phyloP scores from a whole-genome alignment of 2,113 vertebrate genomes.

The Oryzias javanicus region DNA sequence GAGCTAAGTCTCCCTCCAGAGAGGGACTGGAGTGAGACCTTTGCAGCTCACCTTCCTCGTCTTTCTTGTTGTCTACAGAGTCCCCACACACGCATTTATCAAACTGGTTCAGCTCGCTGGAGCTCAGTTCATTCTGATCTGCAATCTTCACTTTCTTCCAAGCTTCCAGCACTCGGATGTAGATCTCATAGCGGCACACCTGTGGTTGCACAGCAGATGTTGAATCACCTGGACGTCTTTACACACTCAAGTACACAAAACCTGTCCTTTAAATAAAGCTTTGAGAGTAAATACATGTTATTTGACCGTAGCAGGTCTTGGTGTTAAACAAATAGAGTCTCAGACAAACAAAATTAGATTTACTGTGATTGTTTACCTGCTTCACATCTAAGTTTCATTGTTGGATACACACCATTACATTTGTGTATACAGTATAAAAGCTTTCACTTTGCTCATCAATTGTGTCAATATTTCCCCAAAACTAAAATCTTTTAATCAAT shows the following conservation, averaged over 20 bases:
- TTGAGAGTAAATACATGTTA: too few relatives aligned
- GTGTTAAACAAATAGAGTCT: too few relatives aligned
- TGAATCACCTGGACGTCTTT: neutral
- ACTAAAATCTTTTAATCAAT: too few relatives aligned
- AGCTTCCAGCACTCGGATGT: constrained; percentile 78
- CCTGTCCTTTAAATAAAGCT: too few relatives aligned
- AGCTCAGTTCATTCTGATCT: neutral
- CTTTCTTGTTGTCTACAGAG: constrained; percentile 21
- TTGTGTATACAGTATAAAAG: too few relatives aligned
- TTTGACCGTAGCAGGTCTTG: too few relatives aligned
- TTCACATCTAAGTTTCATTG: too few relatives aligned
- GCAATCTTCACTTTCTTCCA: constrained; percentile 60
- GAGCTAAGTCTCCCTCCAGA: constrained; percentile 77
- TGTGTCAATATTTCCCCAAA: too few relatives aligned
- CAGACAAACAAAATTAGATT: too few relatives aligned
- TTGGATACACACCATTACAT: too few relatives aligned
- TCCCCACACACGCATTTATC: constrained; percentile 70
- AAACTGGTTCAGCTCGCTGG: constrained; percentile 66
- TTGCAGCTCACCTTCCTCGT: constrained; percentile 68
- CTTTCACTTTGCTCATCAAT: too few relatives aligned
- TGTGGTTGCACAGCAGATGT: constrained; percentile 44
- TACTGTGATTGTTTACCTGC: too few relatives aligned
- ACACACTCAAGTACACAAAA: neutral
- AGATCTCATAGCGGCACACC: constrained; percentile 85
- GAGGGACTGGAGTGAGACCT: constrained; percentile 89